Percentiles rank a stretch among this genome's conserved stretches.
phyloP scores from a whole-genome alignment of 2,797 vertebrate species.

The Lagothrix lagotricha region DNA sequence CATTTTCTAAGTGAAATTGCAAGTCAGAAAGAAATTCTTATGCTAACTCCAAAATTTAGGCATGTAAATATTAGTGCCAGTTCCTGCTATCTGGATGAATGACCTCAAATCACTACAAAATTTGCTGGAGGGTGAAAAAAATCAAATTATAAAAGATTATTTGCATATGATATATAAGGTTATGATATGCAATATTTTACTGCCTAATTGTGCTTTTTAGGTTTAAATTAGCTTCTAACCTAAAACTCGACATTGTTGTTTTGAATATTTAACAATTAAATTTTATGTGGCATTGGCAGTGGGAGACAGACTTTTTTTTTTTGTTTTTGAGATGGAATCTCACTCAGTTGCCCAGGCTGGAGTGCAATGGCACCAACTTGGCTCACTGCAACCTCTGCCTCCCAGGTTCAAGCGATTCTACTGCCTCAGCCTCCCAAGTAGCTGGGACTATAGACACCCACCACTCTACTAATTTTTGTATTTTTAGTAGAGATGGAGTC shows the following conservation, averaged over 20 bases:
- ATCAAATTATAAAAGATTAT: slow-evolving; percentile 18
- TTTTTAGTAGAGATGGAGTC: no score
- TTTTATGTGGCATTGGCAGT: not conserved
- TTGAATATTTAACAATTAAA: slow-evolving; percentile 31
- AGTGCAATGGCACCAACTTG: no score
- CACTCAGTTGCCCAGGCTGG: no score
- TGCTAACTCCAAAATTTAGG: not conserved
- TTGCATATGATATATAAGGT: slow-evolving; percentile 46
- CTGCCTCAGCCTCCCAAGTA: no score
- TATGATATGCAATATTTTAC: slow-evolving; percentile 18
- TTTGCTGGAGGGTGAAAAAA: slow-evolving; percentile 13
- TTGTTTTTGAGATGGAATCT: no score
- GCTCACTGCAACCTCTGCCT: no score
- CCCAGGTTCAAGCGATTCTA: no score
- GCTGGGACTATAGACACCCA: no score
- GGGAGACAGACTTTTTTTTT: no score
- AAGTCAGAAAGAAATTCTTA: slow-evolving; percentile 35
- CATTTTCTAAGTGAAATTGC: not conserved
- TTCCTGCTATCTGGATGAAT: slow-evolving; percentile 58
- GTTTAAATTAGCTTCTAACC: slow-evolving; percentile 56
- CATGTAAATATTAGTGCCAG: not conserved
- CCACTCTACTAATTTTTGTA: no score
- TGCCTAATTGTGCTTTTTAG: not conserved
- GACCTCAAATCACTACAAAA: slow-evolving; percentile 55
- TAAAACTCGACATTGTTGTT: not conserved